Evolutionary conservation across 2,113 vertebrate genomes (phyloP).

Genomic region (Paratilapia polleni): DNA sequence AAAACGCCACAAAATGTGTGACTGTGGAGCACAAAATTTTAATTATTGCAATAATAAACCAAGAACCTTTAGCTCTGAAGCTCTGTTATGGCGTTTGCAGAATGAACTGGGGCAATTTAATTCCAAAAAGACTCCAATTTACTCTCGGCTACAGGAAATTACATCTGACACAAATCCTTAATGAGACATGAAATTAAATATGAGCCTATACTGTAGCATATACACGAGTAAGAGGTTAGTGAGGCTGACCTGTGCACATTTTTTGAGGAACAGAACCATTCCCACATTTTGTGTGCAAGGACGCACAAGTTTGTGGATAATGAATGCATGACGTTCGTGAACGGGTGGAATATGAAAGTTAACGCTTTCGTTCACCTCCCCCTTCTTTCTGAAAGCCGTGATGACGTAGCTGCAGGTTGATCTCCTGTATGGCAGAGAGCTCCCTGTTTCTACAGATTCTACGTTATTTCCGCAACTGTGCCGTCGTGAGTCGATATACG

Average conservation of each 20-base stretch:
- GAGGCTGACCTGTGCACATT: not conserved
- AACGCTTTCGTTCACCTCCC: not conserved
- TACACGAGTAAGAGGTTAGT: too few relatives aligned
- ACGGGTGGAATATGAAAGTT: not conserved
- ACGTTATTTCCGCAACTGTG: conserved; percentile 50
- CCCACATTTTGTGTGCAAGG: not conserved
- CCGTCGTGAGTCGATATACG: conserved; percentile 32
- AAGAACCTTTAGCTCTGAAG: not conserved
- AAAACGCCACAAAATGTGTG: not conserved
- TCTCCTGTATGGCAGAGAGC: not conserved
- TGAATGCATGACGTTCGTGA: conserved; percentile 13
- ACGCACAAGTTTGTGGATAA: not conserved
- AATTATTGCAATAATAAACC: not conserved
- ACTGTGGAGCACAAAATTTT: not conserved
- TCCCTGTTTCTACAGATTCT: not conserved
- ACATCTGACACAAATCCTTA: not conserved
- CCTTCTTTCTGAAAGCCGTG: not conserved
- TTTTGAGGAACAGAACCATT: not conserved
- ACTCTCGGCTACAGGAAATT: not conserved
- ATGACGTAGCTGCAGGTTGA: conserved; percentile 51
- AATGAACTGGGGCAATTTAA: not conserved
- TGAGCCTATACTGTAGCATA: not conserved
- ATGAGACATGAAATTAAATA: not conserved
- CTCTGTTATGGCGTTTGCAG: too few relatives aligned
- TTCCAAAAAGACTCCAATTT: not conserved